Percentiles rank a stretch among this genome's conserved stretches.
Conservation (phyloP, 2,797 vertebrate genomes). For the Scolopax rusticola region DNA sequence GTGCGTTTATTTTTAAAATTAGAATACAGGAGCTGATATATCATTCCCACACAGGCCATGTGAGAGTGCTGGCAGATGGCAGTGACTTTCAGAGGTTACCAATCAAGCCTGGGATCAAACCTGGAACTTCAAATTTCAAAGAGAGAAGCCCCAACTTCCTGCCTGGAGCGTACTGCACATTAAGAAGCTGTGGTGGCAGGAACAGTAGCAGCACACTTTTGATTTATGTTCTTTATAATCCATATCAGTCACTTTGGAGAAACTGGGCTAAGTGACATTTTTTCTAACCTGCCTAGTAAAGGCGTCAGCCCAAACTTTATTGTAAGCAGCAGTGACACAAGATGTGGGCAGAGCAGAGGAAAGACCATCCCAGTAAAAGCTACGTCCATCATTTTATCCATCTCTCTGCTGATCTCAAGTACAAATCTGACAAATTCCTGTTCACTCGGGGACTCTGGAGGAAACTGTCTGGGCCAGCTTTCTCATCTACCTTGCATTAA, state of each 20-base stretch:
- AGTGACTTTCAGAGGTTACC: neutral
- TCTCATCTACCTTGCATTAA: neutral
- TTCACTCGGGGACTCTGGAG: neutral
- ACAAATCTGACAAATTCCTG: neutral
- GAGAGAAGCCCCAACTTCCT: neutral
- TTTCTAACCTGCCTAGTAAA: neutral
- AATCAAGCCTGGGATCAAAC: neutral
- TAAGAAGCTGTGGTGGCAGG: neutral
- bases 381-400: neutral
- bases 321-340: neutral
- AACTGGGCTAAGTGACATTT: neutral
- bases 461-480: neutral
- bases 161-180: fast-evolving
- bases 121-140: neutral
- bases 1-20: neutral
- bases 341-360: neutral
- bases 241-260: neutral
- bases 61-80: neutral
- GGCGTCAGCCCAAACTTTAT: neutral
- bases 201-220: neutral
- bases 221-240: neutral
- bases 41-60: neutral
- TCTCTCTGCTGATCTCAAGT: neutral
- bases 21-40: neutral
- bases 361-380: too few species aligned